phyloP scores from a whole-genome alignment of 2,888 invertebrate genomes.

The Drosophila kuntzei region DNA sequence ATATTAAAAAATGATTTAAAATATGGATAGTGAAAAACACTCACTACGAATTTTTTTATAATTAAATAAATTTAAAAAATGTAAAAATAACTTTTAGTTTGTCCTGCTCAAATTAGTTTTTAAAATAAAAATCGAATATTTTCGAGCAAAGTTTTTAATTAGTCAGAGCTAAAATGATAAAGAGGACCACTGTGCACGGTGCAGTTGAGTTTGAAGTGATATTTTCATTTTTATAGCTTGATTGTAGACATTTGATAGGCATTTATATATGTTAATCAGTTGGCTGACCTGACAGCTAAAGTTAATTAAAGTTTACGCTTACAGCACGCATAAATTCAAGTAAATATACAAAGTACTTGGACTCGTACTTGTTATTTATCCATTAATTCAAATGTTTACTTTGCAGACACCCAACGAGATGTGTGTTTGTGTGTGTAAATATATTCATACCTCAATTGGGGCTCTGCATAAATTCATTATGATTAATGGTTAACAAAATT shows the following conservation, averaged over 20 bases:
- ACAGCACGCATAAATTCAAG: constrained; percentile 37
- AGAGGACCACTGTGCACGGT: constrained; percentile 6
- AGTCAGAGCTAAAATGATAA: background rate
- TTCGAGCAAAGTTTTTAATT: background rate
- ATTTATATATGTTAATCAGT: constrained; percentile 76
- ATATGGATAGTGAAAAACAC: no score
- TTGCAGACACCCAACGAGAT: constrained; percentile 25
- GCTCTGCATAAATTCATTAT: constrained; percentile 59
- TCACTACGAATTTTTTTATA: no score
- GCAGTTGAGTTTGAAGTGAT: constrained; percentile 40
- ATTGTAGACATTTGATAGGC: constrained; percentile 77
- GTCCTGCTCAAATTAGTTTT: no score
- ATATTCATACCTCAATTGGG: constrained; percentile 47
- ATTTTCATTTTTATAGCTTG: constrained; percentile 72
- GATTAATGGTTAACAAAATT: constrained; percentile 66
- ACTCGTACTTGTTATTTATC: constrained; percentile 42
- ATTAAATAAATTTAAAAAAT: no score
- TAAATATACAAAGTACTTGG: constrained; percentile 2
- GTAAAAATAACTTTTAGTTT: no score
- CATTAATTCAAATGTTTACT: constrained; percentile 70
- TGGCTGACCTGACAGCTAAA: constrained; percentile 72
- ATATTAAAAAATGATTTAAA: no score
- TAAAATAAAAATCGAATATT: no score
- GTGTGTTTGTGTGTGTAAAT: constrained; percentile 2
- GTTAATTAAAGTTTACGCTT: constrained; percentile 73